Base-by-base conservation (phyloP, 2,113 vertebrate genomes). In the Galbula dea region DNA sequence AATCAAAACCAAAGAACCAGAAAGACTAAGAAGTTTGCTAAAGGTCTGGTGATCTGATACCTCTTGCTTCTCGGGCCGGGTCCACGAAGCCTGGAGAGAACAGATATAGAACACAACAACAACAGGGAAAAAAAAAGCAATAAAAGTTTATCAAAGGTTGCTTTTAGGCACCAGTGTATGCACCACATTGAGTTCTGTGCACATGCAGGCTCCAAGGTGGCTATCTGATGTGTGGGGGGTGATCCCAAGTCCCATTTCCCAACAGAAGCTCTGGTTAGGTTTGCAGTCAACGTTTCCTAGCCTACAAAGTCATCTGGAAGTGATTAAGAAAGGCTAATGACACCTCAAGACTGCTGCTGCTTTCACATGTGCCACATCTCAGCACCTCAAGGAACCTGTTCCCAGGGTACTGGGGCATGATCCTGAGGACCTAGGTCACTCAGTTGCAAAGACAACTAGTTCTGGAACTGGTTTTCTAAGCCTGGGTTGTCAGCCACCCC, bases 61-160 rank as follows among this genome's bases (percentile, higher is more conserved):
- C 99, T 99, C 99, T 98, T 99, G 98, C 92, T 99, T 99, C 98
- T 99, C 98, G 93, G 99, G 99, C 97, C 99, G 98, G 98, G 99
- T 99, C 99, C 99, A 99, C 94, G 99, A 99, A 97, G 99, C 99
- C 99, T 99, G 99, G 97, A 98, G 98, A 98, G 97, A 98, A 99
- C 98, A 99, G 97, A 99, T 98, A 99, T 97, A 98, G 98, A 98
- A 98, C 97, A 98, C 97, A 97, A 98, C 98, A 97, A 97, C 97
- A 94, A 94, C 88, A 82, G 74, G 48, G 98, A 97, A 94, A 65
- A 67, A 90, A 94, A 97, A 96, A 98, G 97, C 96, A 97, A 96
- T 96, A 97, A 97, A 96, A 97, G 92, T 97, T 98, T 96, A 97
- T 97, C 97, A 97, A 91, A 96, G 95, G 88, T 93, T 96, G 96